Conservation (phyloP, 64 coral and sea anemone species). For the Pachyseris speciosa region DNA sequence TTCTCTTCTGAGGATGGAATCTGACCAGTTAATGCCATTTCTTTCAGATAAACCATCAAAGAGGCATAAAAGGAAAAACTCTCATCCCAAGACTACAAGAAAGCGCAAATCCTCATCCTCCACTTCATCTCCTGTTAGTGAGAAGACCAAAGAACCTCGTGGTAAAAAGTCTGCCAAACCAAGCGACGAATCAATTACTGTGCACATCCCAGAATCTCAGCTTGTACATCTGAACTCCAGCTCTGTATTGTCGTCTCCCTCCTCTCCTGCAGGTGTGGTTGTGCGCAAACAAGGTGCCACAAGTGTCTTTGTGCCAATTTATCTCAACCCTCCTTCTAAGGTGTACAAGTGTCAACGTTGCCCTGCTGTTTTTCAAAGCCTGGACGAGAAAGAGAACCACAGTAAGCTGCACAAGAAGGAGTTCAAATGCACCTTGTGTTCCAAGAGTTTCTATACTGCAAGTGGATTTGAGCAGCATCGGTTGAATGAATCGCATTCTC, state of each 20-base stretch:
- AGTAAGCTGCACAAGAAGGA: conserved; percentile 80
- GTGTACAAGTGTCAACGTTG: conserved; percentile 87
- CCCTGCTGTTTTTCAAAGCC: conserved; percentile 65
- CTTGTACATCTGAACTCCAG: conserved; percentile 72
- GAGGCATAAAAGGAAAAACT: conserved; percentile 84
- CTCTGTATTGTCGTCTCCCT: not conserved
- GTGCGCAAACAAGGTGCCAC: conserved; percentile 87
- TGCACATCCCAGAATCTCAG: conserved; percentile 91
- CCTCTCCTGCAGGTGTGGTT: not conserved
- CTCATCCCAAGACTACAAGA: conserved; percentile 89
- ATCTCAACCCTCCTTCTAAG: conserved; percentile 65
- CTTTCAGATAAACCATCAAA: conserved; percentile 61
- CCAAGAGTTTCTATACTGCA: conserved; percentile 76
- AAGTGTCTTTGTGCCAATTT: conserved; percentile 91
- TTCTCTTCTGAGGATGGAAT: not conserved
- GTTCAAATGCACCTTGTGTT: conserved; percentile 83
- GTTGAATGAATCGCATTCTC: conserved; percentile 68
- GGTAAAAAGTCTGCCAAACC: conserved; percentile 32
- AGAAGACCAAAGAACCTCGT: conserved; percentile 38
- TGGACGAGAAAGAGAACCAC: conserved; percentile 76
- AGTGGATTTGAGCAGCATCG: conserved; percentile 71
- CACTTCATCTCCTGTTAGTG: not conserved
- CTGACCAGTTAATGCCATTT: not conserved
- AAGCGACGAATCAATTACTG: conserved; percentile 58
- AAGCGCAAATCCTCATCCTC: conserved; percentile 52